These are phyloP conservation scores for Hydrochoerus hydrochaeris DNA, from an alignment of 2,113 vertebrate genomes.

Conservation along the genomic window DNA sequence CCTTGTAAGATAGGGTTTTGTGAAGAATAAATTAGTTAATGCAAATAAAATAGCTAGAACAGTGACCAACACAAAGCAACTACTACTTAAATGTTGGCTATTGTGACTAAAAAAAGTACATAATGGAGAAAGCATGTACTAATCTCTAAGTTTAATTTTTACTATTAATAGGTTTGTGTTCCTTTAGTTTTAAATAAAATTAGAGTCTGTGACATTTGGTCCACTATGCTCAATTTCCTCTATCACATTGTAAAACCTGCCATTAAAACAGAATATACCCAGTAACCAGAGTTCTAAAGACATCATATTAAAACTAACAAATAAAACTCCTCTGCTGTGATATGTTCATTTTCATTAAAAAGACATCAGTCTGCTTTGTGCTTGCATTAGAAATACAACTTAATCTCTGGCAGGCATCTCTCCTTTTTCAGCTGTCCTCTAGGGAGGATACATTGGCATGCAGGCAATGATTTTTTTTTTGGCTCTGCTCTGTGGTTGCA, in stretches of 20 bases:
- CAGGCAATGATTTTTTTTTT: slow-evolving; percentile 63
- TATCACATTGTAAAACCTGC: slow-evolving; percentile 39
- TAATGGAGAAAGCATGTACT: neutral
- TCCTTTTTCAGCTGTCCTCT: slow-evolving; percentile 72
- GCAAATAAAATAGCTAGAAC: neutral
- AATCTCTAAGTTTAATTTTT: slow-evolving; percentile 10
- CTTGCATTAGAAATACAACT: slow-evolving; percentile 70
- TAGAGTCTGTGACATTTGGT: neutral
- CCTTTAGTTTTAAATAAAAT: slow-evolving; percentile 5
- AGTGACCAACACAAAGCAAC: neutral
- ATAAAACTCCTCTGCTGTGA: slow-evolving; percentile 63
- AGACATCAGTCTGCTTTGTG: slow-evolving; percentile 54
- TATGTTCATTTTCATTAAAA: slow-evolving; percentile 74
- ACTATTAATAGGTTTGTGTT: neutral
- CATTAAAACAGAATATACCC: slow-evolving; percentile 12
- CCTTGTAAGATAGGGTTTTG: neutral
- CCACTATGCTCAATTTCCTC: neutral
- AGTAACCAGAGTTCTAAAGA: slow-evolving; percentile 32
- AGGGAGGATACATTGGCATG: slow-evolving; percentile 60
- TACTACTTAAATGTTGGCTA: neutral
- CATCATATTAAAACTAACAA: slow-evolving; percentile 7
- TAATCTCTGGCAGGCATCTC: slow-evolving; percentile 68
- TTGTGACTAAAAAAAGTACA: neutral
- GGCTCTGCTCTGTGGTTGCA: slow-evolving; percentile 73
- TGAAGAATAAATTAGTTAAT: neutral